Conservation (phyloP, 2,113 vertebrate genomes). For the Triplophysa dalaica region DNA sequence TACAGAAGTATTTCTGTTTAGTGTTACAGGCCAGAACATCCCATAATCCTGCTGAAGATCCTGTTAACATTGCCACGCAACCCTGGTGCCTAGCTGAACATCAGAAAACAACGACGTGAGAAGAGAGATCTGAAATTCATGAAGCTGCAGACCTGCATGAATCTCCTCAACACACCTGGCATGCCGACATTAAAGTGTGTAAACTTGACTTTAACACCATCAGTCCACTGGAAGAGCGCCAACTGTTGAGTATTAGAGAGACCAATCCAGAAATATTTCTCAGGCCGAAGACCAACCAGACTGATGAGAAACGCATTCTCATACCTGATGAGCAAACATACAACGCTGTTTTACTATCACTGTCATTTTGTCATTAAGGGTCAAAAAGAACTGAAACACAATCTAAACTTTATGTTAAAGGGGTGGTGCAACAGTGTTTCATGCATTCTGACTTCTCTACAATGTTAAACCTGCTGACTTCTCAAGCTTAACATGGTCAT, state of each 20-base stretch:
- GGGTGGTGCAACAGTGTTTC: too few relatives aligned
- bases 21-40: conserved; percentile 84
- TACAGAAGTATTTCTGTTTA: conserved; percentile 90
- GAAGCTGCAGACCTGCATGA: too few relatives aligned
- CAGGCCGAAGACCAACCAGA: conserved; percentile 85
- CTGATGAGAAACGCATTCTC: conserved; percentile 93
- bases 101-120: neutral
- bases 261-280: conserved; percentile 92
- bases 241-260: conserved; percentile 79
- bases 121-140: neutral
- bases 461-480: too few relatives aligned
- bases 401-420: too few relatives aligned
- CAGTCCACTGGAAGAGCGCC: conserved; percentile 80
- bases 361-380: neutral
- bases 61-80: conserved; percentile 89
- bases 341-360: neutral
- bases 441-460: too few relatives aligned
- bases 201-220: conserved; percentile 75
- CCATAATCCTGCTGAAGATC: conserved; percentile 88
- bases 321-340: conserved; percentile 74
- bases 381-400: too few relatives aligned
- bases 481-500: too few relatives aligned
- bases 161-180: conserved; percentile 80
- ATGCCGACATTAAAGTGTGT: conserved; percentile 92
- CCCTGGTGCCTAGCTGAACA: conserved; percentile 82